Percentiles rank a stretch among this genome's conserved stretches.
These are phyloP conservation scores for Tetrapedia diversipes DNA, from an alignment of 2,888 invertebrate species.

Conservation along the genomic window DNA sequence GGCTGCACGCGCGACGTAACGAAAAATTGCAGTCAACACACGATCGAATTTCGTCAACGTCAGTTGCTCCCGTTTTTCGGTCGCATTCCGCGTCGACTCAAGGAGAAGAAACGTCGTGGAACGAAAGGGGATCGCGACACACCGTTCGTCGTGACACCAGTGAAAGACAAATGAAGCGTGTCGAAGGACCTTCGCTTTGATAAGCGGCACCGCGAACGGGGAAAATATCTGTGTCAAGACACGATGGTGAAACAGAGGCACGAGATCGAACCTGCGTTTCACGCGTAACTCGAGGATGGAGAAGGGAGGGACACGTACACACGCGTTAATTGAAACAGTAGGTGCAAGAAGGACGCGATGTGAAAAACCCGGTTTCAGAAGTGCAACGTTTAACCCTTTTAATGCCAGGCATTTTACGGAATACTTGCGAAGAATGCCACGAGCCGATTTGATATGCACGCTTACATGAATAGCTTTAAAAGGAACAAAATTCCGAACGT, in stretches of 20 bases:
- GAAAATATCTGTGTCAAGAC: conserved; percentile 58
- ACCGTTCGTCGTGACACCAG: conserved; percentile 1
- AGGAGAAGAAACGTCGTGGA: background rate
- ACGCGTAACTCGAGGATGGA: conserved; percentile 3
- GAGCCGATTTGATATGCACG: too few species aligned
- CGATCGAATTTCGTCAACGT: conserved; percentile 34
- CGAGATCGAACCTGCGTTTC: conserved; percentile 29
- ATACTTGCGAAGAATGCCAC: too few species aligned
- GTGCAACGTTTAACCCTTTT: too few species aligned
- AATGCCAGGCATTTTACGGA: too few species aligned
- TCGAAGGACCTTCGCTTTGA: conserved; percentile 44
- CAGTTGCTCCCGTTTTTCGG: conserved; percentile 15
- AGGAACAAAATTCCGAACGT: too few species aligned
- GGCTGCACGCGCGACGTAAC: conserved; percentile 25
- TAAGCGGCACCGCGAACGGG: conserved; percentile 32
- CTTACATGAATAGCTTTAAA: too few species aligned
- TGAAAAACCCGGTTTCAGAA: too few species aligned
- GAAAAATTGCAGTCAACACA: conserved; percentile 19
- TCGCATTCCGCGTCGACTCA: conserved; percentile 2
- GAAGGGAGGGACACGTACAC: conserved; percentile 6
- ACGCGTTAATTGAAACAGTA: too few species aligned
- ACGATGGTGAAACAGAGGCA: conserved; percentile 45
- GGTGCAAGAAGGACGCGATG: too few species aligned
- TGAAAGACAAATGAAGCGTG: conserved; percentile 17
- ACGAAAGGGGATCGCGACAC: conserved; percentile 8